Evolutionary conservation across 1,140 invertebrate genomes (phyloP).

Genomic region (Aplysia californica): DNA sequence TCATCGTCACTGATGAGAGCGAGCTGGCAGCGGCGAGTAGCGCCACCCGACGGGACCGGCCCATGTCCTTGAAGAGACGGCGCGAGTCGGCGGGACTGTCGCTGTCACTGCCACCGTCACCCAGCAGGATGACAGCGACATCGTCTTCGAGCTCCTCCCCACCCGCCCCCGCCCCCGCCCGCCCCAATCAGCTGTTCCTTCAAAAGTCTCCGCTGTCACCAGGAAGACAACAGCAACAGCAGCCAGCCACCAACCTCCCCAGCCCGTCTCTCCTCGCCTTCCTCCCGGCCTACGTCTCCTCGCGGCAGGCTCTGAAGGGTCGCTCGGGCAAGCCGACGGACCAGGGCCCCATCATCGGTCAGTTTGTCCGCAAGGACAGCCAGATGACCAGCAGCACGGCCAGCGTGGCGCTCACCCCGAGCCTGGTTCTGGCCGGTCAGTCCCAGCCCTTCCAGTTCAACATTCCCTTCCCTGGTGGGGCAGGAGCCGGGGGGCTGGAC

Average conservation of each 20-base stretch:
- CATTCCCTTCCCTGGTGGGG: slow-evolving; percentile 49
- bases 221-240: slow-evolving; percentile 5
- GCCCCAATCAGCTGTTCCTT: slow-evolving; percentile 29
- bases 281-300: slow-evolving; percentile 36
- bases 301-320: slow-evolving; percentile 3
- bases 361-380: slow-evolving; percentile 37
- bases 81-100: not conserved
- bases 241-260: slow-evolving; percentile 25
- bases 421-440: slow-evolving; percentile 9
- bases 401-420: slow-evolving; percentile 14
- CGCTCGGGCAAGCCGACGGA: not conserved
- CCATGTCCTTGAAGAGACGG: no score
- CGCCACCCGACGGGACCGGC: no score
- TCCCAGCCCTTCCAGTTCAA: slow-evolving; percentile 56
- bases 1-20: slow-evolving; percentile 1
- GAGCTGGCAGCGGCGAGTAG: no score
- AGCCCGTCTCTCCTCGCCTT: slow-evolving; percentile 39
- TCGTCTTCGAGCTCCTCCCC: not conserved
- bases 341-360: slow-evolving; percentile 43
- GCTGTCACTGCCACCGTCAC: not conserved
- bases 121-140: not conserved
- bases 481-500: no score
- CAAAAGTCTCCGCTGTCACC: slow-evolving; percentile 9
- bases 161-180: no score
- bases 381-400: not conserved